Base-by-base conservation (phyloP, 35 echinoderm and acorn worm species). In the Diadema setosum region DNA sequence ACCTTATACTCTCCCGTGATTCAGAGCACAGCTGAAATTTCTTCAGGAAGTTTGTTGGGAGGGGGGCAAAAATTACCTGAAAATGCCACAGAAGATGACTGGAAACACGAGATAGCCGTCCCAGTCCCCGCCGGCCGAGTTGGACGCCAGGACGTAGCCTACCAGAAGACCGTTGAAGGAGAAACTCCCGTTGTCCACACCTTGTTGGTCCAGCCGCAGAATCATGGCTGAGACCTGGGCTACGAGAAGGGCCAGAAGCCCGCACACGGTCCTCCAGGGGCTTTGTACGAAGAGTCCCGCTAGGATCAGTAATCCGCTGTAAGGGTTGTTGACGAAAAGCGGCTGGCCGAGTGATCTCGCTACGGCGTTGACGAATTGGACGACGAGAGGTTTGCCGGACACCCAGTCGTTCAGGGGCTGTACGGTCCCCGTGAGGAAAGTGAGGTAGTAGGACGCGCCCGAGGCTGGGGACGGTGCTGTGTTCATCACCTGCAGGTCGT, bases 251-350 rank as follows among this genome's bases (percentile, higher is more conserved):
- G 85, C 91, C 0, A 93, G 20, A 26, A 93, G 42, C 42, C 85
- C 85, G 44, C 80, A 82, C 5, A 82, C 61, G 23, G 85, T 86
- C 85, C 87, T 84, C 91, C 91, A 93, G 26, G 84, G 85, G 42
- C 61, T 93, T 63, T 93, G 91, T 36, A 93, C 75, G 33, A 93
- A 93, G 27, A 93, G 32, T 27, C 70, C 85, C 5, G 39, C 61
- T 45, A 93, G 49, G 3, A 93, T 83, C 11, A 93, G 65, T 4
- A 93, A 1, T 41, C 91, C 91, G 25, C 91, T 93, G 46, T 83
- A 65, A 1, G 91, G 91, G 46, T 93, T 93, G 52, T 88, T 93
- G 5, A 88, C 65, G 45, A 93, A 93, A 16, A 93, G 43, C 21
- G 91, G 91, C 42, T 93, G 91, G 48, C 91, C 91, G 40, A 88